phyloP scores from a whole-genome alignment of 1,140 invertebrate genomes.

The Cydia strobilella region DNA sequence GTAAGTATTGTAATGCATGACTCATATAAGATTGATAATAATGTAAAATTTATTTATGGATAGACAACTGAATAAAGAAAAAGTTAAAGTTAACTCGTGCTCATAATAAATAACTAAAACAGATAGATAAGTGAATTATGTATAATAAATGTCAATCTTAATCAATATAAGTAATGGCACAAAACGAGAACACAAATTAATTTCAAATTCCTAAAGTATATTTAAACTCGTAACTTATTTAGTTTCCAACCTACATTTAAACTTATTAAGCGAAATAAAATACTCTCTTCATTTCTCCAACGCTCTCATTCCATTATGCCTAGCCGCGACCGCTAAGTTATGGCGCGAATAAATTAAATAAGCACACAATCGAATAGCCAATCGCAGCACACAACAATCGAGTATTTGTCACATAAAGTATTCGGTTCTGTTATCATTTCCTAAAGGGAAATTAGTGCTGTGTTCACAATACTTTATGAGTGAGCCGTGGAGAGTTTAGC shows the following conservation, averaged over 20 bases:
- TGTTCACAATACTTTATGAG: conserved; percentile 13
- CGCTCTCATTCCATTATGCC: conserved; percentile 27
- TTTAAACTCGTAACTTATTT: neutral
- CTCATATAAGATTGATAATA: too few relatives aligned
- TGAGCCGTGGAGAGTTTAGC: neutral
- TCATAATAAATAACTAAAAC: too few relatives aligned
- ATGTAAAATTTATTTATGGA: too few relatives aligned
- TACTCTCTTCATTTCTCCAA: neutral
- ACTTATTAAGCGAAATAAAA: conserved; percentile 12
- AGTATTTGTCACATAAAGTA: conserved; percentile 34
- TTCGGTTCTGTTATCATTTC: conserved; percentile 31
- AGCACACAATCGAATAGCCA: conserved; percentile 26
- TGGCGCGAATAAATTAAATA: conserved; percentile 41
- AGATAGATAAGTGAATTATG: too few relatives aligned
- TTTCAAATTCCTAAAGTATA: neutral
- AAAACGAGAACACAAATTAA: too few relatives aligned
- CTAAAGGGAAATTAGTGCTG: conserved; percentile 24
- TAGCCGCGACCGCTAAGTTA: conserved; percentile 47
- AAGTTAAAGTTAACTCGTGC: too few relatives aligned
- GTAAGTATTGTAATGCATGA: neutral
- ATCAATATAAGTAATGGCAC: neutral
- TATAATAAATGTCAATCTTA: neutral
- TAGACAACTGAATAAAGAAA: too few relatives aligned
- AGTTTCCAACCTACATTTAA: neutral
- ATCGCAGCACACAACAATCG: conserved; percentile 29